A percentile compares a stretch with the other conserved stretches of the same genome.
phyloP scores from a whole-genome alignment of 1,140 invertebrate species.

The Hyles euphorbiae region DNA sequence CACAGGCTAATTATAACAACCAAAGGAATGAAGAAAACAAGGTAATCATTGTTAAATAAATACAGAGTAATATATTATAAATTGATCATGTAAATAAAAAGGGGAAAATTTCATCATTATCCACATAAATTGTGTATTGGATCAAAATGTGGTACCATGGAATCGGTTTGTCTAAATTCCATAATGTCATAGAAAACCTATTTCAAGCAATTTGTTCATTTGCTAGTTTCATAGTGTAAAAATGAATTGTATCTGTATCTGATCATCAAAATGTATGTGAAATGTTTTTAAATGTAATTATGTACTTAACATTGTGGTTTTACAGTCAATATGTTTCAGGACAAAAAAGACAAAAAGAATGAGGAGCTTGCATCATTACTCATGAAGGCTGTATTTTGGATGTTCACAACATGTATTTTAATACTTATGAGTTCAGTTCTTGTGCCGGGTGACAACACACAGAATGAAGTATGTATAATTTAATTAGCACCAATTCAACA shows the following conservation, averaged over 20 bases:
- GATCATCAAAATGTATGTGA: neutral
- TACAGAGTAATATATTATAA: no score
- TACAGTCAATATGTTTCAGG: constrained; percentile 21
- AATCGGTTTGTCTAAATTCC: no score
- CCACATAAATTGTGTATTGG: no score
- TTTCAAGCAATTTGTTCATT: neutral
- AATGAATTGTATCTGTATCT: neutral
- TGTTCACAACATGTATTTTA: constrained; percentile 84
- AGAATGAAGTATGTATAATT: constrained; percentile 78
- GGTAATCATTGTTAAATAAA: constrained; percentile 17
- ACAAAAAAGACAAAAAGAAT: constrained; percentile 70
- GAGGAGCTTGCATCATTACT: constrained; percentile 81
- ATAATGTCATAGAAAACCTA: no score
- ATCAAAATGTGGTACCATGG: no score
- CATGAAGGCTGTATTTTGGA: constrained; percentile 85
- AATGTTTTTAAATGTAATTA: neutral
- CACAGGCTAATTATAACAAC: constrained; percentile 26
- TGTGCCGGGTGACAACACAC: constrained; percentile 80
- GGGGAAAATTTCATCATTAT: no score
- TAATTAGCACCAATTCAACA: no score
- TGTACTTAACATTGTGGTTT: no score
- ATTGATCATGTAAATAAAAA: no score
- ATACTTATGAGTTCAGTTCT: constrained; percentile 82
- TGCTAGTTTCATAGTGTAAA: neutral
- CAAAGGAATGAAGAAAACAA: constrained; percentile 44